phyloP scores from a whole-genome alignment of 2,113 vertebrate genomes.

The Esox niger region DNA sequence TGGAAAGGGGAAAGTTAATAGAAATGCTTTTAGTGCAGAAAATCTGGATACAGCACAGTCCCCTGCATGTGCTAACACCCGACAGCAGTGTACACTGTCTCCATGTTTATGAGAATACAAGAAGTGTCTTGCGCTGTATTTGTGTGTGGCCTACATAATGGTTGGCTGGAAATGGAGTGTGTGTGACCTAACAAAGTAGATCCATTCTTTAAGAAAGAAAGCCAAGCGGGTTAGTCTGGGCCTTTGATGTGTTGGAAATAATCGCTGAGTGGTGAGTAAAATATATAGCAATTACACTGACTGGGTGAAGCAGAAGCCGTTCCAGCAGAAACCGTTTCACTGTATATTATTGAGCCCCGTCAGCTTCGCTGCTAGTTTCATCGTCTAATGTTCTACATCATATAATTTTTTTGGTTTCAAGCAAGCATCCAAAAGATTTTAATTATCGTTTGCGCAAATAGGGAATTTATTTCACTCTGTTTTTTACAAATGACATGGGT shows the following conservation, averaged over 20 bases:
- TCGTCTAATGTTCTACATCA: conserved; percentile 25
- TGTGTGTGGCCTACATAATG: conserved; percentile 34
- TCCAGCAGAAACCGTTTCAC: conserved; percentile 38
- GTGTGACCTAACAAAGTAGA: conserved; percentile 40
- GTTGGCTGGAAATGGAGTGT: conserved; percentile 27
- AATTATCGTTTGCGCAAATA: neutral
- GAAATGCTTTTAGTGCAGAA: conserved; percentile 51
- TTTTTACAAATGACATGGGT: neutral
- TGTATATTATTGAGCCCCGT: conserved; percentile 1
- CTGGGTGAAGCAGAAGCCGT: conserved; percentile 23
- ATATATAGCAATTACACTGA: conserved; percentile 44
- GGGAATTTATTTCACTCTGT: neutral
- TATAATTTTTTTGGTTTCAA: neutral
- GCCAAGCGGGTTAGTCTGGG: conserved; percentile 4
- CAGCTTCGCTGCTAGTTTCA: conserved; percentile 29
- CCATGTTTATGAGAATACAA: conserved; percentile 54
- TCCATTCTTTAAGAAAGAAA: conserved; percentile 46
- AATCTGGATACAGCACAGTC: conserved; percentile 42
- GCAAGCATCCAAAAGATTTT: neutral
- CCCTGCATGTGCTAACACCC: conserved; percentile 45
- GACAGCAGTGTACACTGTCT: conserved; percentile 37
- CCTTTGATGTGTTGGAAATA: conserved; percentile 48
- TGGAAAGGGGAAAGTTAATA: conserved; percentile 60
- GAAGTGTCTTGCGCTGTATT: conserved; percentile 35
- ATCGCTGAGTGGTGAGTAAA: conserved; percentile 43